These are phyloP conservation scores for Drosophila pseudoananassae DNA, from an alignment of 1,140 invertebrate genomes.

Conservation along the genomic window DNA sequence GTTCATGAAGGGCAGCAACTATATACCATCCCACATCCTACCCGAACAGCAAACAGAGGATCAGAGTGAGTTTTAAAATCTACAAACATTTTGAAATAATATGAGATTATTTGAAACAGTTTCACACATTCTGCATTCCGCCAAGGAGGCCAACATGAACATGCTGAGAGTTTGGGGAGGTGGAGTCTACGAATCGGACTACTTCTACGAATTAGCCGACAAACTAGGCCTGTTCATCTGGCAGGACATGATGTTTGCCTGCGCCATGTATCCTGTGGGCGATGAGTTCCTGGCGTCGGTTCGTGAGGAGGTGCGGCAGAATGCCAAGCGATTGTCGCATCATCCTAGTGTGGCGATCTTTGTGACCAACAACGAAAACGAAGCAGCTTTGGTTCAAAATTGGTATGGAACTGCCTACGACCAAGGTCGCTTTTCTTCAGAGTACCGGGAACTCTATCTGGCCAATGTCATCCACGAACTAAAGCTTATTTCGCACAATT, in stretches of 20 bases:
- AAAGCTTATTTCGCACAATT: constrained; percentile 85
- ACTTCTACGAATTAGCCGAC: constrained; percentile 95
- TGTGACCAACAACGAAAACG: constrained; percentile 99
- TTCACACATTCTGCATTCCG: constrained; percentile 88
- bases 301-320: constrained; percentile 91
- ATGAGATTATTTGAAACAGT: constrained; percentile 64
- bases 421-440: constrained; percentile 88
- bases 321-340: constrained; percentile 92
- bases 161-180: constrained; percentile 99
- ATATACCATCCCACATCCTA: constrained; percentile 95
- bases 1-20: constrained; percentile 99
- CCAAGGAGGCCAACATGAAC: constrained; percentile 94
- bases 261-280: constrained; percentile 95
- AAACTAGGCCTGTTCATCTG: constrained; percentile 93
- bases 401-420: constrained; percentile 91
- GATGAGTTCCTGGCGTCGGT: constrained; percentile 90
- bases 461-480: constrained; percentile 90
- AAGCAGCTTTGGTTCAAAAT: constrained; percentile 92
- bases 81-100: no score
- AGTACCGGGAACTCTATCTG: constrained; percentile 95
- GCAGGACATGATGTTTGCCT: constrained; percentile 99
- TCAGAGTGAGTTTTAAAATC: constrained; percentile 44
- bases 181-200: constrained; percentile 96
- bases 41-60: constrained; percentile 89
- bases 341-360: constrained; percentile 95